These are phyloP conservation scores for Haliclona indistincta DNA, from an alignment of 37 sponge, comb jelly and placozoan genomes.

Conservation along the genomic window DNA sequence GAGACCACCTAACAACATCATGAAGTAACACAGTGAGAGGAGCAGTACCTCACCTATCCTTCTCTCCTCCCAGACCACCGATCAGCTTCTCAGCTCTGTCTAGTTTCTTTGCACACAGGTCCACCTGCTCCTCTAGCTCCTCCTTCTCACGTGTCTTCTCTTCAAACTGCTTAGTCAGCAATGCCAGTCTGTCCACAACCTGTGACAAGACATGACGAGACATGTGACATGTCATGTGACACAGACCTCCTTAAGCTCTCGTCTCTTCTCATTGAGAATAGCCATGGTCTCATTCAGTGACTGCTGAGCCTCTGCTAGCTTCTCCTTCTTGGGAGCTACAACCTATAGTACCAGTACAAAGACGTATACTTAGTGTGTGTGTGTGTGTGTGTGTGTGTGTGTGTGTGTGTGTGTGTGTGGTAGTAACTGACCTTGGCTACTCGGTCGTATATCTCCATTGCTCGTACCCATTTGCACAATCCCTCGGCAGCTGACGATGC, in stretches of 20 bases:
- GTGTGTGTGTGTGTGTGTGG: not conserved
- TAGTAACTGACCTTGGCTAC: constrained; percentile 82
- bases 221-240: not conserved
- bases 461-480: constrained; percentile 91
- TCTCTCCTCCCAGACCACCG: constrained; percentile 98
- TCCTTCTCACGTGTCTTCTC: constrained; percentile 95
- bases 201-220: not conserved
- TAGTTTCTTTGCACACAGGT: constrained; percentile 95
- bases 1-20: constrained; percentile 70
- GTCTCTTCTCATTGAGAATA: constrained; percentile 85
- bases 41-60: constrained; percentile 49
- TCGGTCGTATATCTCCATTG: constrained; percentile 98
- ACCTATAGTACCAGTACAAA: constrained; percentile 36
- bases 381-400: not conserved
- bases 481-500: constrained; percentile 99
- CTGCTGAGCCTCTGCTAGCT: constrained; percentile 81
- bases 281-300: constrained; percentile 87
- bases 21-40: not conserved
- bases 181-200: constrained; percentile 91
- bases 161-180: constrained; percentile 80
- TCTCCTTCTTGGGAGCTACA: constrained; percentile 97
- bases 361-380: not conserved
- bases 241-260: constrained; percentile 85
- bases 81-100: constrained; percentile 98
- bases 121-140: constrained; percentile 88